Evolutionary conservation across 2,113 vertebrate genomes (phyloP).

Genomic region (Herpetotheres cachinnans): DNA sequence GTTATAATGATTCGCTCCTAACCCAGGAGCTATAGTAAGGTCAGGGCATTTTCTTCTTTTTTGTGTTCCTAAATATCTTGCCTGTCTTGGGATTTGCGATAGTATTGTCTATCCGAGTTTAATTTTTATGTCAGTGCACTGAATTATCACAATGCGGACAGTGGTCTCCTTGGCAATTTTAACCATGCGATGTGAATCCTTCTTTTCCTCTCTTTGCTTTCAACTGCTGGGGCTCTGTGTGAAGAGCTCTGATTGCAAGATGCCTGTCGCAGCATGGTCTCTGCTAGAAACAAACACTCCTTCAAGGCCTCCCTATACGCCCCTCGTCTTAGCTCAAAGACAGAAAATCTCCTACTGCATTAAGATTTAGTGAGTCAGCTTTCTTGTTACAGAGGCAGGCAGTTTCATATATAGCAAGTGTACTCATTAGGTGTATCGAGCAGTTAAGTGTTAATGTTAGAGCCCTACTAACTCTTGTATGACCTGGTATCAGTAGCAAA

Average conservation of each 20-base stretch:
- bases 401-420: neutral
- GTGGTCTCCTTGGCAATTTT: neutral
- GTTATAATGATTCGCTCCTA: neutral
- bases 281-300: neutral
- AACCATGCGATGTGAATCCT: neutral
- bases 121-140: neutral
- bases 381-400: neutral
- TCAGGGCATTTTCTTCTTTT: neutral
- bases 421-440: neutral
- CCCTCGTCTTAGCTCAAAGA: neutral
- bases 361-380: neutral
- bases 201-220: neutral
- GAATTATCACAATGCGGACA: neutral
- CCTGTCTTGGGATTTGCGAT: neutral
- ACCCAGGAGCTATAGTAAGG: neutral
- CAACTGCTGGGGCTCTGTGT: neutral
- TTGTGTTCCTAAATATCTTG: neutral
- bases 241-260: neutral
- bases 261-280: neutral
- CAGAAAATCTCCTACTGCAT: neutral
- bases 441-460: neutral
- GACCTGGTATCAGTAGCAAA: neutral
- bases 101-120: neutral
- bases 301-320: rapidly evolving
- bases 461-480: neutral